Percentiles rank a stretch among this genome's conserved stretches.
Conservation (phyloP, 1,140 invertebrate species). For the Apis cerana region DNA sequence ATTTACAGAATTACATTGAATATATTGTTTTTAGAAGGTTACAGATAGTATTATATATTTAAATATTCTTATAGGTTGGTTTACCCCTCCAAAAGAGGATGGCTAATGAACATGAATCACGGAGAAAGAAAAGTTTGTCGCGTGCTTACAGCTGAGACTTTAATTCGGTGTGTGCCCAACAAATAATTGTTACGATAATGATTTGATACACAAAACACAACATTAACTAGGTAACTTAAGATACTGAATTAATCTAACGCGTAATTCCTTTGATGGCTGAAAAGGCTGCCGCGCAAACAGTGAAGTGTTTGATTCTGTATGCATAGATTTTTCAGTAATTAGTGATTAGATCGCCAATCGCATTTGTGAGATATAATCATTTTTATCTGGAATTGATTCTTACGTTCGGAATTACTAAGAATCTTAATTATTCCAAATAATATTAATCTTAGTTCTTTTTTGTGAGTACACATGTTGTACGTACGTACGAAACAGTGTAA, state of each 20-base stretch:
- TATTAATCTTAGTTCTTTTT: conserved; percentile 52
- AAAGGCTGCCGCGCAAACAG: conserved; percentile 72
- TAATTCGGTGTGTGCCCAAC: conserved; percentile 79
- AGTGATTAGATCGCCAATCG: conserved; percentile 58
- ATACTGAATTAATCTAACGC: conserved; percentile 76
- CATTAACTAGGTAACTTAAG: conserved; percentile 79
- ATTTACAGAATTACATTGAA: not conserved
- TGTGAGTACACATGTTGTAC: conserved; percentile 60
- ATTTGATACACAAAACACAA: conserved; percentile 81
- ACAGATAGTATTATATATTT: not conserved
- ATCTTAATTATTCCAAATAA: conserved; percentile 46
- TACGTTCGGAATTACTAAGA: conserved; percentile 45
- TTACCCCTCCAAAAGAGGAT: conserved; percentile 93
- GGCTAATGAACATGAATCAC: conserved; percentile 84
- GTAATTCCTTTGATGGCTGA: conserved; percentile 74
- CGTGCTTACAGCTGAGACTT: conserved; percentile 79
- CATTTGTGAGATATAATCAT: conserved; percentile 59
- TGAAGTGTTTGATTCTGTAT: conserved; percentile 67
- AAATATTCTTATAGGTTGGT: conserved; percentile 85
- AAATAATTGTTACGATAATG: conserved; percentile 79
- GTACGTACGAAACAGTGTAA: conserved; percentile 66
- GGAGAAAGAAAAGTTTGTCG: conserved; percentile 67
- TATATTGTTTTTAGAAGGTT: not conserved
- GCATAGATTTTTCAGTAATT: conserved; percentile 63
- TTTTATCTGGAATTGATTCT: conserved; percentile 59